Percentiles rank a stretch among this genome's conserved stretches.
Evolutionary conservation across 2,888 invertebrate genomes (phyloP).

Genomic region (Cheilosia grossa): DNA sequence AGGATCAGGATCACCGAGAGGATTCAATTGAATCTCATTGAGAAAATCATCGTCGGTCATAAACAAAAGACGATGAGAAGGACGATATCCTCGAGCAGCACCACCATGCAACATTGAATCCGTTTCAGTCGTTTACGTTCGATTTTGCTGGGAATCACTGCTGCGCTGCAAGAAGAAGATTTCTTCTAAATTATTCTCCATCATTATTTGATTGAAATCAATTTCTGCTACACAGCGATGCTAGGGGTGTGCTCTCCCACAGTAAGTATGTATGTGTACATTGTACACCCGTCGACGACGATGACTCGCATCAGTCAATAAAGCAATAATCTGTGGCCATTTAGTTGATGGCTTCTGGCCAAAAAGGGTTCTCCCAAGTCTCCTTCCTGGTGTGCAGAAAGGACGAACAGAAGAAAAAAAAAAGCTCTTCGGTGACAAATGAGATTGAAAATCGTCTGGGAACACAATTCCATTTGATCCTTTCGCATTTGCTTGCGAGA

Average conservation of each 20-base stretch:
- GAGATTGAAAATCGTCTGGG: slow-evolving; percentile 66
- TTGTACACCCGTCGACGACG: slow-evolving; percentile 6
- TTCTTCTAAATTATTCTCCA: slow-evolving; percentile 74
- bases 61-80: slow-evolving; percentile 63
- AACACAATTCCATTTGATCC: slow-evolving; percentile 66
- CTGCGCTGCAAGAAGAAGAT: slow-evolving; percentile 43
- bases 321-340: slow-evolving; percentile 76
- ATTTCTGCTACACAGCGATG: slow-evolving; percentile 52
- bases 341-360: slow-evolving; percentile 75
- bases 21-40: slow-evolving; percentile 70
- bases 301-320: slow-evolving; percentile 73
- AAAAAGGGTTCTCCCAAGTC: slow-evolving; percentile 59
- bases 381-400: slow-evolving; percentile 15
- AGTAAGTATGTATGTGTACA: neutral
- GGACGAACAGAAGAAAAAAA: slow-evolving; percentile 30
- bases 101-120: slow-evolving; percentile 58
- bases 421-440: slow-evolving; percentile 25
- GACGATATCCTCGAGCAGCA: neutral
- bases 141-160: slow-evolving; percentile 54
- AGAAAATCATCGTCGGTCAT: slow-evolving; percentile 72
- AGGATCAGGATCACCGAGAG: slow-evolving; percentile 40
- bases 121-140: slow-evolving; percentile 43
- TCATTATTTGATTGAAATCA: slow-evolving; percentile 75
- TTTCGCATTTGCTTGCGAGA: slow-evolving; percentile 37
- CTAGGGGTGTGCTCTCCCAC: neutral